These are phyloP conservation scores for Aldrovandia affinis DNA, from an alignment of 2,797 vertebrate species.

Conservation along the genomic window DNA sequence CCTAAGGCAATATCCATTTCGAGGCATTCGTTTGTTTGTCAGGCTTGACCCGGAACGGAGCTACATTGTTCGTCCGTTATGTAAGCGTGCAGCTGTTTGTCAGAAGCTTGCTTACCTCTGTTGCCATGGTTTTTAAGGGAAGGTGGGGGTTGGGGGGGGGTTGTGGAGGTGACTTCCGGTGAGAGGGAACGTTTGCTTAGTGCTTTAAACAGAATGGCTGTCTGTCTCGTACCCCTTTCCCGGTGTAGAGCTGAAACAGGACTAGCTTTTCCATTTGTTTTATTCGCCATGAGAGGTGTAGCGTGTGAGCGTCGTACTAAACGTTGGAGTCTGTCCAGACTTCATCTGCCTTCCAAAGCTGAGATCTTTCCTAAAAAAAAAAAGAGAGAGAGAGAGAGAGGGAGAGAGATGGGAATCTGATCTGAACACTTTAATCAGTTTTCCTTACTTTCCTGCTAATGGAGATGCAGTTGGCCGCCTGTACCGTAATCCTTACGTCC, in stretches of 20 bases:
- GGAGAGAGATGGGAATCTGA: no score
- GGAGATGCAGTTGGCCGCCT: no score
- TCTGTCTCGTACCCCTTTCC: background rate
- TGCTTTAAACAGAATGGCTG: background rate
- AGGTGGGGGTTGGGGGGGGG: background rate
- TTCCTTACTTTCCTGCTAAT: no score
- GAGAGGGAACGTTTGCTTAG: background rate
- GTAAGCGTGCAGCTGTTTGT: conserved; percentile 2
- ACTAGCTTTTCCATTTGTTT: background rate
- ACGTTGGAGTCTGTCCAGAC: no score
- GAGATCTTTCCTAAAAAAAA: no score
- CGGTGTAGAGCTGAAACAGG: background rate
- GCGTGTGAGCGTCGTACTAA: no score
- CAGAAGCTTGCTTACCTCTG: background rate
- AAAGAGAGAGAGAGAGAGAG: no score
- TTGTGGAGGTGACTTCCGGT: background rate
- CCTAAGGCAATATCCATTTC: background rate
- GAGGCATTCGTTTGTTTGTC: background rate
- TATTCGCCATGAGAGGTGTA: no score
- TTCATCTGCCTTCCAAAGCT: no score
- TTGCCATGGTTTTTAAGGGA: conserved; percentile 27
- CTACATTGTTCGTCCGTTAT: background rate
- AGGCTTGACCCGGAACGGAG: background rate
- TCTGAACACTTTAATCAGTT: no score
- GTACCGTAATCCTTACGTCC: background rate